Base-by-base conservation (phyloP, 2,888 invertebrate genomes). In the Cryptosula pallasiana region DNA sequence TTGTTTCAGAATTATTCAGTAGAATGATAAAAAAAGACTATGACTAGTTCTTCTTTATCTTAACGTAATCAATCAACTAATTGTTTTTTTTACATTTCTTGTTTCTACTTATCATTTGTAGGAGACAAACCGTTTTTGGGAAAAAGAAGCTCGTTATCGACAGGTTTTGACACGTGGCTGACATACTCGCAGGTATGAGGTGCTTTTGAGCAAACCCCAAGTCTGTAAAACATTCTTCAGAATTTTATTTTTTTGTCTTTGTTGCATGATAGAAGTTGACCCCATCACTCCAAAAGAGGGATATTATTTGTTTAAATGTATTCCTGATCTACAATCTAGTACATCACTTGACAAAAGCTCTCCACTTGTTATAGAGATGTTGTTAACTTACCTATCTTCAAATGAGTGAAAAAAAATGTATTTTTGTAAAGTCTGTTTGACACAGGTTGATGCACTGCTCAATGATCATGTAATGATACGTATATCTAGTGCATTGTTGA, bases 141-240 rank as follows among this genome's bases (percentile, higher is more conserved):
- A 32, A 25, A 13, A 13, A 63, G 63, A 63, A 63, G 63, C 27
- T 63, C 63, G 25, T n/a, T 32, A 9, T 29, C 3, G 32, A 63
- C 63, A 63, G 63, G 63, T 5, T 63, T 63, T 63, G 63, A 63
- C 32, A 63, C 27, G 34, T 63, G 63, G 63, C 16, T 63, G 25
- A 63, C 63, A 13, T 63, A 63, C n/a, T 32, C 27, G 13, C 32
- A 63, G 63, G 63, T 63, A 63, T 5, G 9, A 13, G 3, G 27
- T 20, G 45, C 20, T 45, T 45, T 20, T 20, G 45, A 13, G 45
- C 45, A 45, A 13, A 45, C 45, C 45, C 9, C 20, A 45, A 5
- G 5, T 45, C 20, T 45, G 20, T 45, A 45, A 13, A 45, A 45
- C 45, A 13, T 45, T 45, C 20, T 45, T 45, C 9, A 45, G 20